A percentile compares a stretch with the other conserved stretches of the same genome.
phyloP scores from a whole-genome alignment of 2,113 vertebrate species.

The Vulpes lagopus region DNA sequence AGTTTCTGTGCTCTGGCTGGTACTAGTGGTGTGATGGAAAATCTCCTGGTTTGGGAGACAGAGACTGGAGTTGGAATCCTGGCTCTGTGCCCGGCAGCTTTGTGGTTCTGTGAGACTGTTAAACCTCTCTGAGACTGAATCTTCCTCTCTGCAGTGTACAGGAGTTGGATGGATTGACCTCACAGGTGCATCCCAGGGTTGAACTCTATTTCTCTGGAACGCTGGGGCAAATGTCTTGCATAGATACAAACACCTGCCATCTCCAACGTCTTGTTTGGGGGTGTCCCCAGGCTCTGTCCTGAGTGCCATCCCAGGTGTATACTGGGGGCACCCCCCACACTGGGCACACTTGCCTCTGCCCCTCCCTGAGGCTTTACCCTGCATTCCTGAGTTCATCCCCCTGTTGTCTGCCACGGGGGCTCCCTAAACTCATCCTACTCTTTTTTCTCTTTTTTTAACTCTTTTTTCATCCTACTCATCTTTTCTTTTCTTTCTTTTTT shows the following conservation, averaged over 20 bases:
- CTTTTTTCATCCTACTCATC: too few species aligned
- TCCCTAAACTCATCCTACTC: not conserved
- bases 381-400: not conserved
- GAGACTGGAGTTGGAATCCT: not conserved
- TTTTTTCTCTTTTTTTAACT: too few species aligned
- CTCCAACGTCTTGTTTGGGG: not conserved
- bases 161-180: not conserved
- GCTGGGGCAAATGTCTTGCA: not conserved
- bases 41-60: not conserved
- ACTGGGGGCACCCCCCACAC: not conserved
- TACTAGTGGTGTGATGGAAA: too few species aligned
- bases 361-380: not conserved
- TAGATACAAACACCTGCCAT: not conserved
- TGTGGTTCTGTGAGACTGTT: not conserved
- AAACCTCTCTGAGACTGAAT: not conserved
- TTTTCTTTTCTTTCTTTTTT: too few species aligned
- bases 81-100: not conserved
- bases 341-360: not conserved
- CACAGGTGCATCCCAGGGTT: not conserved
- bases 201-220: not conserved
- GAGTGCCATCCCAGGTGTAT: not conserved
- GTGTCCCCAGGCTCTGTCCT: not conserved
- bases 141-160: not conserved
- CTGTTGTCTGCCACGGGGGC: fast-evolving
- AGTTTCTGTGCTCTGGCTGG: not conserved